Percentiles rank a stretch among this genome's conserved stretches.
phyloP scores from a whole-genome alignment of 1,140 invertebrate genomes.

The Tyrophagus putrescentiae region DNA sequence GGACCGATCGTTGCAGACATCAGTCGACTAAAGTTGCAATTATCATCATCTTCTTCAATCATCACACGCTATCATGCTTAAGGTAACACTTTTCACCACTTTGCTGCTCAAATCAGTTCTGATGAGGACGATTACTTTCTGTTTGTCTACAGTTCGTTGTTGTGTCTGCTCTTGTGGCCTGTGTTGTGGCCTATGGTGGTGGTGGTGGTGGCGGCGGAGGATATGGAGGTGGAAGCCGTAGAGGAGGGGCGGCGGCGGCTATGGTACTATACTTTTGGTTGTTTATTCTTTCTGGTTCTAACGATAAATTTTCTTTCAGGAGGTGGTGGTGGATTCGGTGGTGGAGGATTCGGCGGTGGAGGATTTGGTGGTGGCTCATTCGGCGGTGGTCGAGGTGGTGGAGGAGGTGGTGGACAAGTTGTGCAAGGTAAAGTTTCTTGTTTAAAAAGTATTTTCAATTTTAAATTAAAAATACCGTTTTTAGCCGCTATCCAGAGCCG shows the following conservation, averaged over 20 bases:
- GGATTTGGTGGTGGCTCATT: not conserved
- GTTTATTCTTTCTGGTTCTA: too few species aligned
- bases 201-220: not conserved
- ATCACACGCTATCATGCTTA: too few species aligned
- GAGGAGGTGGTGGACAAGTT: not conserved
- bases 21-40: too few species aligned
- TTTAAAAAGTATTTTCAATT: too few species aligned
- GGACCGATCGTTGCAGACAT: too few species aligned
- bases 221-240: not conserved
- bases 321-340: not conserved
- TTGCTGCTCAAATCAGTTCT: too few species aligned
- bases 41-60: too few species aligned
- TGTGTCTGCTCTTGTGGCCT: not conserved
- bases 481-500: constrained; percentile 10
- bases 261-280: too few species aligned
- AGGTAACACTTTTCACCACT: too few species aligned
- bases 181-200: not conserved
- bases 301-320: too few species aligned
- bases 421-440: too few species aligned
- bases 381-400: not conserved
- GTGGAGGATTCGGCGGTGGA: not conserved
- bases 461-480: too few species aligned
- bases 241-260: not conserved
- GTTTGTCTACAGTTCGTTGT: not conserved
- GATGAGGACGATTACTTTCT: not conserved